Evolutionary conservation across 23 tunicate genomes (phyloP).

Genomic region (Botrylloides violaceus): DNA sequence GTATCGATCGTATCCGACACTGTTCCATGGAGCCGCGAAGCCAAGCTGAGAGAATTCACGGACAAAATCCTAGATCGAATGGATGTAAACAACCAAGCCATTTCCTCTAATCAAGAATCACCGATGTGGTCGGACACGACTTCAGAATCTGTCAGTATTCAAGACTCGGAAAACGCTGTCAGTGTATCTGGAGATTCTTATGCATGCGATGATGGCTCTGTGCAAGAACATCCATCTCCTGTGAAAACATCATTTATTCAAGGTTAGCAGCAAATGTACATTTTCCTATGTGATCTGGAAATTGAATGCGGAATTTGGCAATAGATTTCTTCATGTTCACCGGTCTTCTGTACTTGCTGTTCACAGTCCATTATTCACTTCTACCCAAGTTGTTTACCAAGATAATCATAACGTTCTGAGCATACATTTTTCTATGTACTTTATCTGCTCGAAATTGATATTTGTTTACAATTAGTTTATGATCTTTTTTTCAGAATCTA

Average conservation of each 20-base stretch:
- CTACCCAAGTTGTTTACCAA: too few relatives aligned
- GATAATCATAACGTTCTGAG: too few relatives aligned
- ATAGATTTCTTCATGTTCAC: too few relatives aligned
- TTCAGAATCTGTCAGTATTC: conserved; percentile 64
- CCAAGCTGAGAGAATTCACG: not conserved
- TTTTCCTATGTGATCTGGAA: too few relatives aligned
- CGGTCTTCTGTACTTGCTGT: too few relatives aligned
- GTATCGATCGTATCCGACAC: not conserved
- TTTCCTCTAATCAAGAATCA: not conserved
- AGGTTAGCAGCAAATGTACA: too few relatives aligned
- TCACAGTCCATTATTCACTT: too few relatives aligned
- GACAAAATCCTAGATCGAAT: not conserved
- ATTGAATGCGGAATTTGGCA: too few relatives aligned
- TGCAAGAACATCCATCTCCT: conserved; percentile 22
- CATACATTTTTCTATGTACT: too few relatives aligned
- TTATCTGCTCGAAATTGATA: too few relatives aligned
- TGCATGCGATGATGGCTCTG: not conserved
- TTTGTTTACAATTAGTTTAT: too few relatives aligned
- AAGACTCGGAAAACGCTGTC: conserved; percentile 5
- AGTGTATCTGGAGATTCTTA: conserved; percentile 13
- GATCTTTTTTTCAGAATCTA: not conserved
- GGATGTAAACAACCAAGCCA: not conserved
- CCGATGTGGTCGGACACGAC: conserved; percentile 40
- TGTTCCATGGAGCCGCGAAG: too few relatives aligned
- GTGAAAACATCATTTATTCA: not conserved